These are phyloP conservation scores for Pseudomyrmex sp. DNA, from an alignment of 1,140 invertebrate genomes.

Conservation along the genomic window DNA sequence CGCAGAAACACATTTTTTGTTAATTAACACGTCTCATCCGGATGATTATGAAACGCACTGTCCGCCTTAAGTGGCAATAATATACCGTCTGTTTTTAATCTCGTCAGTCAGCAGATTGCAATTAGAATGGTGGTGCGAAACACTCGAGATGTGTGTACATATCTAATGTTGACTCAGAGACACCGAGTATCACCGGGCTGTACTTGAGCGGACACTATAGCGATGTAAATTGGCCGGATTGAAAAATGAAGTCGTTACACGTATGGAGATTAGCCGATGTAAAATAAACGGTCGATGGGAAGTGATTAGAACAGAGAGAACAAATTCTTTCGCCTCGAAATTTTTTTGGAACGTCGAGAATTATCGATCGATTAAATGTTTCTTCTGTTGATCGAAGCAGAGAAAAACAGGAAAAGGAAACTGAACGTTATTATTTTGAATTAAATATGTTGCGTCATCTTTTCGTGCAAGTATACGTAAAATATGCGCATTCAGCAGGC, in stretches of 20 bases:
- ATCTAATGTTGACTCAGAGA: constrained; percentile 46
- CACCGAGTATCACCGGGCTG: constrained; percentile 22
- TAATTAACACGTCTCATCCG: constrained; percentile 16
- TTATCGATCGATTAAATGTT: too few relatives aligned
- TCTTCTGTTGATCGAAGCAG: too few relatives aligned
- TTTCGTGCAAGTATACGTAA: constrained; percentile 10
- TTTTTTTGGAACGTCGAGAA: too few relatives aligned
- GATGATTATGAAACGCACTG: constrained; percentile 22
- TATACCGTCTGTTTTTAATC: constrained; percentile 24
- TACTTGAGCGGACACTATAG: not conserved
- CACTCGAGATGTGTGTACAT: constrained; percentile 18
- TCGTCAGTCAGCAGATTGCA: constrained; percentile 60
- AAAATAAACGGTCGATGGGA: not conserved
- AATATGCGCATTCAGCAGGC: not conserved
- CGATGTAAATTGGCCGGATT: constrained; percentile 5
- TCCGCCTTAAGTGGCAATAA: constrained; percentile 8
- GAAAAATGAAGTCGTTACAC: constrained; percentile 7
- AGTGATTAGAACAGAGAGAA: too few relatives aligned
- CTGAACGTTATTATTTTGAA: constrained; percentile 6
- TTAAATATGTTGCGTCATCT: constrained; percentile 23
- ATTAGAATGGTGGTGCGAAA: constrained; percentile 66
- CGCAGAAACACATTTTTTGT: not conserved
- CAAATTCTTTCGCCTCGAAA: too few relatives aligned
- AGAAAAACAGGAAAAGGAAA: not conserved
- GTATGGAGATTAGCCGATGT: constrained; percentile 22